phyloP scores from a whole-genome alignment of 2,113 vertebrate genomes.

The Xenus cinereus region DNA sequence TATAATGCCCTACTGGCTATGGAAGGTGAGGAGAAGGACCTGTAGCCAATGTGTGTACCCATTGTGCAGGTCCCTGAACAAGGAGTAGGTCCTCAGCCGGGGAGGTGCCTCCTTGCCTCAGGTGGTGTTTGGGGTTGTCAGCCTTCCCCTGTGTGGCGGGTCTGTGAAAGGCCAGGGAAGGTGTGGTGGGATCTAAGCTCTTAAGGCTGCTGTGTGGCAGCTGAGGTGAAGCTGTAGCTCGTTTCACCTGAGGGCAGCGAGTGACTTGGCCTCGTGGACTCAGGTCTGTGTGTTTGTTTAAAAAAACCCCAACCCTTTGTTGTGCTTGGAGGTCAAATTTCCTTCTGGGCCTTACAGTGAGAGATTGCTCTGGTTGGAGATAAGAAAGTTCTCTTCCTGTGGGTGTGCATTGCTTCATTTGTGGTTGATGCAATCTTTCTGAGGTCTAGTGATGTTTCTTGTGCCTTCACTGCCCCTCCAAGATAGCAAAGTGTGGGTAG shows the following conservation, averaged over 20 bases:
- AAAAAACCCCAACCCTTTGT: neutral
- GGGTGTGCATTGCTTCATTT: neutral
- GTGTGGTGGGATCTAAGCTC: neutral
- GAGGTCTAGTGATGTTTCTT: neutral
- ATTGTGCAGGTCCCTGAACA: accelerated
- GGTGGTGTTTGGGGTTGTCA: too few species aligned
- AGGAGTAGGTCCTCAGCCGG: neutral
- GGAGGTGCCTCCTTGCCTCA: accelerated
- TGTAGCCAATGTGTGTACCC: accelerated
- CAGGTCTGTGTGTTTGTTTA: neutral
- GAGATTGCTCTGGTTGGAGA: neutral
- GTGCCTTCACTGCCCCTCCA: neutral
- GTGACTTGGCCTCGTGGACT: neutral
- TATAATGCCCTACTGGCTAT: accelerated
- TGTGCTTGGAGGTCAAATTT: neutral
- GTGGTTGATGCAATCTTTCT: neutral
- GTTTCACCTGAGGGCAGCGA: accelerated
- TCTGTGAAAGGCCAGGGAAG: neutral
- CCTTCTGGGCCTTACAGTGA: too few species aligned
- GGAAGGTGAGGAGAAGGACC: accelerated
- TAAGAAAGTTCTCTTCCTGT: neutral
- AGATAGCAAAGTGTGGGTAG: neutral
- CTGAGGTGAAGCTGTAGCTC: neutral
- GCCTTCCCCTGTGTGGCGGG: accelerated
- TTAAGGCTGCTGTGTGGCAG: neutral